These are phyloP conservation scores for Lycia hirtaria DNA, from an alignment of 2,888 invertebrate genomes.

Conservation along the genomic window DNA sequence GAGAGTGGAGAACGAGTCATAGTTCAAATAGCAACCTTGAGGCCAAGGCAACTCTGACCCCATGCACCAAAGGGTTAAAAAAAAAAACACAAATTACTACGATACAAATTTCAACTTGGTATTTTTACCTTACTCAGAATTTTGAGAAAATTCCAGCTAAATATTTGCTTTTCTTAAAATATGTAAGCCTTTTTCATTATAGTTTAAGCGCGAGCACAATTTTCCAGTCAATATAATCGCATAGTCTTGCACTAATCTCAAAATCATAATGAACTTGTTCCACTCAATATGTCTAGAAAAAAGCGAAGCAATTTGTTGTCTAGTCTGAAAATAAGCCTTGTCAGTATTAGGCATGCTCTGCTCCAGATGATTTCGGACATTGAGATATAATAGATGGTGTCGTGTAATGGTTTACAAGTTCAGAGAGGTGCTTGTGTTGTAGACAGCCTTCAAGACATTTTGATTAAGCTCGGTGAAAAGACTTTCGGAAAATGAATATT, in stretches of 20 bases:
- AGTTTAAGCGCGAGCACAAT: constrained; percentile 9
- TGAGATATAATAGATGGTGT: constrained; percentile 25
- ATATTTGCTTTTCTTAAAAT: neutral
- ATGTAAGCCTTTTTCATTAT: constrained; percentile 3
- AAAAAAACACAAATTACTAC: neutral
- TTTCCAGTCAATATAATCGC: constrained; percentile 14
- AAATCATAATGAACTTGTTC: constrained; percentile 15
- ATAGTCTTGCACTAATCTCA: constrained; percentile 10
- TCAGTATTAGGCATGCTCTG: constrained; percentile 33
- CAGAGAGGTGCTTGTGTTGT: no score
- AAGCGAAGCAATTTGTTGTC: constrained; percentile 33
- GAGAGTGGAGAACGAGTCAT: no score
- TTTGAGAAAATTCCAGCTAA: neutral
- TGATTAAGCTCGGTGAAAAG: no score
- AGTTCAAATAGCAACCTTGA: no score
- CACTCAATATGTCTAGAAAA: constrained; percentile 1
- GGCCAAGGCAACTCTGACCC: no score
- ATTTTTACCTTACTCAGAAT: neutral
- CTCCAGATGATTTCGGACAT: constrained; percentile 31
- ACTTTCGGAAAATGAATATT: no score
- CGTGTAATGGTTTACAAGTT: no score
- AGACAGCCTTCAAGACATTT: no score
- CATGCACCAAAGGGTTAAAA: no score
- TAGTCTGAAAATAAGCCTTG: constrained; percentile 27
- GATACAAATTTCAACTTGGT: neutral